Conservation (phyloP, 2,888 invertebrate genomes). For the Coremacera marginata region DNA sequence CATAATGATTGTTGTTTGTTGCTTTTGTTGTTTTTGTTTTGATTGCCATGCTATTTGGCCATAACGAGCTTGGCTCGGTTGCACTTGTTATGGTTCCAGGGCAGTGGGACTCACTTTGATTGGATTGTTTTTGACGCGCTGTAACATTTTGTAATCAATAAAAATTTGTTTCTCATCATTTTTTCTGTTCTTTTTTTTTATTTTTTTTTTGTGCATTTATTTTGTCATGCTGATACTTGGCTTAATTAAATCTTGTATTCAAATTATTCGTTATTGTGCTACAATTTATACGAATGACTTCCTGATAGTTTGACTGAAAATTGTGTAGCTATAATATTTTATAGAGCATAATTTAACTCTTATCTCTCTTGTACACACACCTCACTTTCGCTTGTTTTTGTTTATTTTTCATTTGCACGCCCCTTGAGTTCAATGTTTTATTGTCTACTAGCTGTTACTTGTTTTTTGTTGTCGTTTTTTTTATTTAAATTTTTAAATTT, state of each 20-base stretch:
- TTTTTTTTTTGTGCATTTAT: background rate
- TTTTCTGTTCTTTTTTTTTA: conserved; percentile 23
- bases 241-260: background rate
- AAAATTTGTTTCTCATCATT: conserved; percentile 16
- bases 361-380: background rate
- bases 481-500: background rate
- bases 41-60: background rate
- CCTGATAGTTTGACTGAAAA: background rate
- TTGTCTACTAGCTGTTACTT: too few species aligned
- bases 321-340: background rate
- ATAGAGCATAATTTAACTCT: background rate
- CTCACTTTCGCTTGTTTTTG: too few species aligned
- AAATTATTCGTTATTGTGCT: background rate
- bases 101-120: conserved; percentile 19
- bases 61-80: background rate
- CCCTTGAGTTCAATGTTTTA: too few species aligned
- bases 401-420: too few species aligned
- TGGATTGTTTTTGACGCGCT: conserved; percentile 1
- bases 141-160: conserved; percentile 29
- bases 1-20: background rate
- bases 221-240: background rate
- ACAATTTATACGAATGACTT: background rate
- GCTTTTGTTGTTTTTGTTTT: background rate
- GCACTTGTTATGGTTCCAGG: conserved; percentile 20
- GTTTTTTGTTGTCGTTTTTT: background rate